Evolutionary conservation across 2,113 vertebrate genomes (phyloP).

Genomic region (Sciurus niger): DNA sequence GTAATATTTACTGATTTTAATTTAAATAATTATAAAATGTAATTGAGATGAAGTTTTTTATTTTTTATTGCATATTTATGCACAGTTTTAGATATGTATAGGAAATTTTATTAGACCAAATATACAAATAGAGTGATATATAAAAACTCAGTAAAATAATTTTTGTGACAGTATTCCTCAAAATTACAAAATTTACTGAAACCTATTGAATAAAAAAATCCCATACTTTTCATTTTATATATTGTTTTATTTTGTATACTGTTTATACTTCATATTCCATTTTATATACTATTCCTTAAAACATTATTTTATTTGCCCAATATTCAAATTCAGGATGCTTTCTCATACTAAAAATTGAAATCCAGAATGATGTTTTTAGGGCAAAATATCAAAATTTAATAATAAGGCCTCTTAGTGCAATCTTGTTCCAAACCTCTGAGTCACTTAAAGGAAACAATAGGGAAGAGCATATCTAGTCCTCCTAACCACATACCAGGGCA

Average conservation of each 20-base stretch:
- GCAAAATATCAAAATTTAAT: no score
- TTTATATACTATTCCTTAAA: no score
- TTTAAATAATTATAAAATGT: background rate
- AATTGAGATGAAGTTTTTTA: background rate
- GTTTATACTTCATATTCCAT: background rate
- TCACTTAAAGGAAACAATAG: no score
- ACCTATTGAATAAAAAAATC: background rate
- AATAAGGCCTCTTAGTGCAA: no score
- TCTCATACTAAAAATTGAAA: no score
- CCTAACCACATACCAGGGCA: no score
- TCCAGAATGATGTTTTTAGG: no score
- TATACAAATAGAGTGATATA: background rate
- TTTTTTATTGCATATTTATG: slow-evolving; percentile 6
- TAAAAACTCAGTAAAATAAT: background rate
- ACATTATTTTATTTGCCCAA: no score
- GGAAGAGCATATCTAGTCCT: no score
- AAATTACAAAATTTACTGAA: slow-evolving; percentile 9
- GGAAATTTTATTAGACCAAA: background rate
- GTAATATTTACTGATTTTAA: background rate
- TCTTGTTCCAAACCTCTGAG: no score
- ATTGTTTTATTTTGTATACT: background rate
- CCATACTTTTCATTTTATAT: background rate
- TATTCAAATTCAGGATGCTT: no score
- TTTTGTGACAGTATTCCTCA: background rate
- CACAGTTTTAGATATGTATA: background rate